Percentiles rank a stretch among this genome's conserved stretches.
Conservation (phyloP, 2,113 vertebrate genomes). For the Toxotes jaculatrix region DNA sequence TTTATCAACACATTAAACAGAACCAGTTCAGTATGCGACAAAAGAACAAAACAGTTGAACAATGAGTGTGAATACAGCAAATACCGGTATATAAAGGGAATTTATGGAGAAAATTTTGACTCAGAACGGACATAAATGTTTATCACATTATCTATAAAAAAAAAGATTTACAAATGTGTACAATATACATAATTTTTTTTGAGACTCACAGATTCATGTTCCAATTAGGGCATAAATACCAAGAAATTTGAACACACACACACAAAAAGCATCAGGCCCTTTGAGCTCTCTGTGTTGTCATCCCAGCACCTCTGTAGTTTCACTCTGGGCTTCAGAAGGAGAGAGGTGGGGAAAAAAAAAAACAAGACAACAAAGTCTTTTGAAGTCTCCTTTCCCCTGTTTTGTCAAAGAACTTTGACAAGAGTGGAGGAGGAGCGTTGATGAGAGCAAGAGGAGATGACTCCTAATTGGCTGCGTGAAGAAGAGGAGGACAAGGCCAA, state of each 20-base stretch:
- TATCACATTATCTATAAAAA: too few relatives aligned
- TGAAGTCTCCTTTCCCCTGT: conserved; percentile 73
- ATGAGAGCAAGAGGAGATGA: conserved; percentile 61
- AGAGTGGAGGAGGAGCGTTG: conserved; percentile 65
- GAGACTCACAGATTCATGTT: conserved; percentile 9
- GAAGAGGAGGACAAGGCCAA: conserved; percentile 44
- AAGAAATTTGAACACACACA: conserved; percentile 23
- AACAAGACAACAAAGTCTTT: conserved; percentile 69
- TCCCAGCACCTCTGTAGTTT: conserved; percentile 70
- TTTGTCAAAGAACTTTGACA: conserved; percentile 71
- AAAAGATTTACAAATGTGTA: too few relatives aligned
- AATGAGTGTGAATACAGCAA: background rate
- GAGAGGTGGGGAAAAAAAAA: conserved; percentile 13
- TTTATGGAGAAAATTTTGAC: too few relatives aligned
- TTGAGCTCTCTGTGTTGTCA: conserved; percentile 67
- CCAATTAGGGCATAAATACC: too few relatives aligned
- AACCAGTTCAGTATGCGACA: background rate
- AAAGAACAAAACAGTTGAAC: background rate
- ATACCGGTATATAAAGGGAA: background rate
- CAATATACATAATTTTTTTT: too few relatives aligned
- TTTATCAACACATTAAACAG: background rate
- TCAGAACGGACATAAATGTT: too few relatives aligned
- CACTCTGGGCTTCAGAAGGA: conserved; percentile 60
- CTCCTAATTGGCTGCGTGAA: conserved; percentile 72
- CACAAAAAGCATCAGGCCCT: conserved; percentile 33